phyloP scores from a whole-genome alignment of 2,888 invertebrate species.

The Melanotus villosus region DNA sequence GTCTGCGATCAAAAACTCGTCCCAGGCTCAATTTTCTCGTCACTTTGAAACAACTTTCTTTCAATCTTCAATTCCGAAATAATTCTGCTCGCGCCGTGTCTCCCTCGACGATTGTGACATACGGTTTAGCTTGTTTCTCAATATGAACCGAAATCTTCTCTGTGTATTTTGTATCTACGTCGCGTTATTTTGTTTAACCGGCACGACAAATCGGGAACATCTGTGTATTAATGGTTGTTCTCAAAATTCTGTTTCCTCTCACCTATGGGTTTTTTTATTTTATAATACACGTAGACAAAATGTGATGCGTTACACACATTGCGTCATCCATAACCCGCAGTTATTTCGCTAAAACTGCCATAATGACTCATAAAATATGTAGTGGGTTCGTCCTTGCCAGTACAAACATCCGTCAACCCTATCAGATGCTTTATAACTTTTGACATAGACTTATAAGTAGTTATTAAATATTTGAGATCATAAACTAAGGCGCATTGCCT shows the following conservation, averaged over 20 bases:
- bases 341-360: slow-evolving; percentile 19
- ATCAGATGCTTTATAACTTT: slow-evolving; percentile 13
- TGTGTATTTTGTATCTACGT: slow-evolving; percentile 11
- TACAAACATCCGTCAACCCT: slow-evolving; percentile 8
- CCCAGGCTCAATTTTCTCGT: slow-evolving; percentile 61
- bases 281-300: background rate
- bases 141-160: slow-evolving; percentile 14
- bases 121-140: slow-evolving; percentile 42
- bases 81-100: slow-evolving; percentile 52
- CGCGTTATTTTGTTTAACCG: slow-evolving; percentile 9
- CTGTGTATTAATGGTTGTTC: background rate
- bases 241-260: too few relatives aligned
- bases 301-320: background rate
- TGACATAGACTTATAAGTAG: slow-evolving; percentile 25
- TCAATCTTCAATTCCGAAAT: slow-evolving; percentile 61
- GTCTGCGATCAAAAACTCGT: slow-evolving; percentile 63
- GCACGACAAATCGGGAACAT: background rate
- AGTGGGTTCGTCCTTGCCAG: slow-evolving; percentile 15
- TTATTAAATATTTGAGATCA: slow-evolving; percentile 24
- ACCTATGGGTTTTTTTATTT: background rate
- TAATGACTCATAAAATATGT: slow-evolving; percentile 24
- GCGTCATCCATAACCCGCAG: slow-evolving; percentile 15
- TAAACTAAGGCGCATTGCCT: slow-evolving; percentile 17
- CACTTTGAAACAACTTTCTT: slow-evolving; percentile 63
- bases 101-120: slow-evolving; percentile 57